Evolutionary conservation across 2,888 invertebrate species (phyloP).

Genomic region (Sarcophaga caerulescens): DNA sequence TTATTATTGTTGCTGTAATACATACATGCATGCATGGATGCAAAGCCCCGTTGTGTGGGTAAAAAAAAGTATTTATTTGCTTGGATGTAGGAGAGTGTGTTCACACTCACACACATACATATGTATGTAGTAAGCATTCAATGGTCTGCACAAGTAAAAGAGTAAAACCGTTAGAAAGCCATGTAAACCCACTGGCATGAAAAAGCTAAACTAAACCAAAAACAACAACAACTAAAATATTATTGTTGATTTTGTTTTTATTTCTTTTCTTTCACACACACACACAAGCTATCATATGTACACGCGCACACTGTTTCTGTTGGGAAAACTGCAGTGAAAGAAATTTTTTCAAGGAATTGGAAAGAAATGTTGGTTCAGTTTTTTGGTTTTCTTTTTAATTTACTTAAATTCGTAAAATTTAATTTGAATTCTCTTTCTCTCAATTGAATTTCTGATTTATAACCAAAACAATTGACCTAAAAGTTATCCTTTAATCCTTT

Average conservation of each 20-base stretch:
- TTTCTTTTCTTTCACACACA: background rate
- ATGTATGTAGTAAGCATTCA: background rate
- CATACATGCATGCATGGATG: background rate
- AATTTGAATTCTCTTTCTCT: too few species aligned
- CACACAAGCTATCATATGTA: background rate
- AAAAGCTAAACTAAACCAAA: constrained; percentile 42
- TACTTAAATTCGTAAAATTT: background rate
- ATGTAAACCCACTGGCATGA: constrained; percentile 50
- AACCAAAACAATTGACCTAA: too few species aligned
- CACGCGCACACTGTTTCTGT: background rate
- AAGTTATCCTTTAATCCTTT: background rate
- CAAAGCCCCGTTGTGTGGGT: background rate
- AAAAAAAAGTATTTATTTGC: background rate
- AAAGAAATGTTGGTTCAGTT: background rate
- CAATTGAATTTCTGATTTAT: too few species aligned
- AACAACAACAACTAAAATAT: constrained; percentile 13
- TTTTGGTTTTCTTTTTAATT: constrained; percentile 6
- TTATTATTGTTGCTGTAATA: constrained; percentile 16
- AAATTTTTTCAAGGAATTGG: background rate
- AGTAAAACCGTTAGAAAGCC: constrained; percentile 27
- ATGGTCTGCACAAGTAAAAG: background rate
- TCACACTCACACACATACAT: background rate
- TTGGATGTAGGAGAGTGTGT: background rate
- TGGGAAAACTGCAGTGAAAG: constrained; percentile 24
- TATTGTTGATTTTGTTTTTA: background rate